Conservation (phyloP, 2,113 vertebrate species). For the Chloropsis cyanopogon region DNA sequence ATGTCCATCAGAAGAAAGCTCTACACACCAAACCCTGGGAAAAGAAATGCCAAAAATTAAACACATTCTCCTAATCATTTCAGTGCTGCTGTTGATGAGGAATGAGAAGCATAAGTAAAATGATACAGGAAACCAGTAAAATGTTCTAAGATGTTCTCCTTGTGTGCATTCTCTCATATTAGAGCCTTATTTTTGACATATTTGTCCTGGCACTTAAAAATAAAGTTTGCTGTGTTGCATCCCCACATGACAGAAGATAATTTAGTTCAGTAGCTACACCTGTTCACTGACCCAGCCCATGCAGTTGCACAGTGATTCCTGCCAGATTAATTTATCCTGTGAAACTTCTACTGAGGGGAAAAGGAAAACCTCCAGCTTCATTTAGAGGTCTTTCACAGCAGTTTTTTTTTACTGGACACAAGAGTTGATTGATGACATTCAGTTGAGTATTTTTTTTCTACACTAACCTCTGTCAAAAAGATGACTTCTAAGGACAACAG, state of each 20-base stretch:
- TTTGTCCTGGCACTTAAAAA: not conserved
- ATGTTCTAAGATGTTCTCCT: fast-evolving
- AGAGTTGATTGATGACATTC: not conserved
- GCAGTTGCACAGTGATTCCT: not conserved
- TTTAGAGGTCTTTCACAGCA: not conserved
- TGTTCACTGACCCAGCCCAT: not conserved
- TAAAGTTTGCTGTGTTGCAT: not conserved
- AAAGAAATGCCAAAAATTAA: not conserved
- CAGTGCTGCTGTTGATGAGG: not conserved
- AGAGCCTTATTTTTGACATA: not conserved
- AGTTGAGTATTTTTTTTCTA: not conserved
- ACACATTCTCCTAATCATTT: not conserved
- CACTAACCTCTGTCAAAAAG: not conserved
- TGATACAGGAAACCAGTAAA: not conserved
- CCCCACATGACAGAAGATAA: not conserved
- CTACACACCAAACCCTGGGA: not conserved
- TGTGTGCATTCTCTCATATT: not conserved
- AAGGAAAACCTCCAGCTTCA: not conserved
- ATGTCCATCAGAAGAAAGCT: not conserved
- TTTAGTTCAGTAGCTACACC: not conserved
- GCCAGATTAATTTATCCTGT: not conserved
- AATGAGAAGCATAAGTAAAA: not conserved
- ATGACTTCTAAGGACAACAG: not conserved
- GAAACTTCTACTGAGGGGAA: not conserved
- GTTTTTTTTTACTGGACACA: not conserved